Base-by-base conservation (phyloP, 2,888 invertebrate species). In the Plebejus argus region DNA sequence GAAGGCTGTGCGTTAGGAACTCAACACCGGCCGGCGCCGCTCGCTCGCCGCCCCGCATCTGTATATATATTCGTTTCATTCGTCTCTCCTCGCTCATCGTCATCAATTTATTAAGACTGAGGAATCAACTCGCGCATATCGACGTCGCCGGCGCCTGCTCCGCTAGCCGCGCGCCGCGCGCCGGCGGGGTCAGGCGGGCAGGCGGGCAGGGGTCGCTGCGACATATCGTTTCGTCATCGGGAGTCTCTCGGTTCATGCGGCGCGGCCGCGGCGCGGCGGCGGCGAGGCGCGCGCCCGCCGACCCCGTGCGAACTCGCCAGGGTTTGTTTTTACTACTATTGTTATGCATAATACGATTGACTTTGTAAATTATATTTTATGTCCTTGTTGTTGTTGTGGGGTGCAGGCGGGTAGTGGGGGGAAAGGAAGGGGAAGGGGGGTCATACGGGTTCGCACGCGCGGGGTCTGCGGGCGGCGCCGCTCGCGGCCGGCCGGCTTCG, bases 71-170 rank as follows among this genome's bases (percentile, higher is more conserved):
- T 90, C 80, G 85, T 89, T 90, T 93, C 92, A 92, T 92, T 92
- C 92, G 89, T 89, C 90, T 89, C 89, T 91, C 92, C 92, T 92
- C 91, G 91, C 92, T 93, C 93, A 93, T 93, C 91, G 92, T 90
- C 93, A 93, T 93, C 93, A 93, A 93, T 92, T 91, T 91, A 92
- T 92, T 92, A 93, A 93, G 93, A 93, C 93, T 93, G 93, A 93
- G 93, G 90, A 92, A 93, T 93, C 93, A 93, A 93, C 91, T 90
- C 89, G 91, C 92, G 93, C 92, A 91, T 91, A 91, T 89, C 89
- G 91, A 91, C 93, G 92, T 93, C 89, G 92, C 89, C 92, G 91
- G 91, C 90, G 91, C 89, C 90, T 90, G 81, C 85, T 87, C 87
- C 45, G 45, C 45, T 3, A 2, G 28, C 28, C 28, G 28, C 10